These are phyloP conservation scores for Aspidiotus destructor DNA, from an alignment of 2,888 invertebrate genomes.

Conservation along the genomic window DNA sequence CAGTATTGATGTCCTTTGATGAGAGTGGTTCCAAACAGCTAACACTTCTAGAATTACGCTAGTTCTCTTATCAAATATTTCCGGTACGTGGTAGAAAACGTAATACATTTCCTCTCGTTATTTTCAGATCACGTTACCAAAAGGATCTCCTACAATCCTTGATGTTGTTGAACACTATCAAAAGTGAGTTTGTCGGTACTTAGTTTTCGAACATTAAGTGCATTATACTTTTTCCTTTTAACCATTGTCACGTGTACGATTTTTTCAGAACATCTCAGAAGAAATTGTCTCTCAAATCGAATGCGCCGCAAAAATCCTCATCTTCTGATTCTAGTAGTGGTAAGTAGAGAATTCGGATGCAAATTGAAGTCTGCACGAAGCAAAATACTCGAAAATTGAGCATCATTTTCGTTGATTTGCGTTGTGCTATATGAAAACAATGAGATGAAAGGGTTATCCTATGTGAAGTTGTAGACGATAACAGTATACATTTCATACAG, in stretches of 20 bases:
- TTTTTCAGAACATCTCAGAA: conserved; percentile 35
- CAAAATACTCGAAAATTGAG: neutral
- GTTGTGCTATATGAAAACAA: conserved; percentile 7
- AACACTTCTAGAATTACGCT: neutral
- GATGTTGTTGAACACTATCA: conserved; percentile 53
- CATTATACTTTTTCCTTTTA: neutral
- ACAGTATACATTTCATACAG: conserved; percentile 25
- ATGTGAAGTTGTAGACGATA: neutral
- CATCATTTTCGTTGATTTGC: neutral
- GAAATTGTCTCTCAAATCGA: conserved; percentile 32
- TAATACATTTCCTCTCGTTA: neutral
- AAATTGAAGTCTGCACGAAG: neutral
- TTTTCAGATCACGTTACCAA: conserved; percentile 37
- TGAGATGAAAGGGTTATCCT: conserved; percentile 20
- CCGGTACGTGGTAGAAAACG: neutral
- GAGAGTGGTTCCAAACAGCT: neutral
- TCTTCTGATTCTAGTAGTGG: conserved; percentile 42
- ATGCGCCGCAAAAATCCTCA: conserved; percentile 40
- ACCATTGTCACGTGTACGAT: neutral
- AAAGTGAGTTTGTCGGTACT: conserved; percentile 40
- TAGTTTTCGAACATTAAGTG: neutral
- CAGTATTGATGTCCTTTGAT: neutral
- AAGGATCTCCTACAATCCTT: conserved; percentile 43
- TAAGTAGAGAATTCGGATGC: neutral
- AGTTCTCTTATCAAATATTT: neutral